Base-by-base conservation (phyloP, 2,888 invertebrate genomes). In the Cantharis nigra region DNA sequence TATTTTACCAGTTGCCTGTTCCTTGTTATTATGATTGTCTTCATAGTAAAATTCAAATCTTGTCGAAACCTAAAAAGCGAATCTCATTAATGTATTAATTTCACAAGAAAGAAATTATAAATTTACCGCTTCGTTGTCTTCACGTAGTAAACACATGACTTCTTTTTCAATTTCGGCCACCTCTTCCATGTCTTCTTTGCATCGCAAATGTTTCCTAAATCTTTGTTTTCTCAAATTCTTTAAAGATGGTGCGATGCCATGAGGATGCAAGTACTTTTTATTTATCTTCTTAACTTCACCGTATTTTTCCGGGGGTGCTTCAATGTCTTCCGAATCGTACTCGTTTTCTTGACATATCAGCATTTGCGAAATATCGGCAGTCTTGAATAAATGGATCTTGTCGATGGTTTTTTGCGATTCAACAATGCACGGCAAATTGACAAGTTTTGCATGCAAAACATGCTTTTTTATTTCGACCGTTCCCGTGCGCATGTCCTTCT, bases 351-450 rank as follows among this genome's bases (percentile, higher is more conserved):
- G 89, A 76, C 92, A 92, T 30, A 92, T 87, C 82, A 93, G 84
- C 87, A 93, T 91, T 89, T 92, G 85, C 26, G 91, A 91, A 74
- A 94, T 89, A 86, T 94, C 93, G 0, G 93, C 93, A 7, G 93
- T 92, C 88, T 95, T 95, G 86, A 92, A 94, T 77, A 94, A 90
- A 78, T 91, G 92, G 83, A 92, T 92, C 65, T 89, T 90, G 85
- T 94, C 93, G 74, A 93, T 90, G 3, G 93, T 93, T 87, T 94
- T 94, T 80, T 91, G 89, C 0, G 92, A 91, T 87, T 94, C 94
- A 4, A 92, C 88, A 10, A 93, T 89, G 63, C 92, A 91, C 0
- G 94, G 94, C 23, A 94, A 85, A 85, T 93, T 93, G 63, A 91
- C 89, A 71, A 93, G 89, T 87, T 91, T 91, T 9, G 91, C 91